phyloP scores from a whole-genome alignment of 2,888 invertebrate species.

The Eustalomyia histrio region DNA sequence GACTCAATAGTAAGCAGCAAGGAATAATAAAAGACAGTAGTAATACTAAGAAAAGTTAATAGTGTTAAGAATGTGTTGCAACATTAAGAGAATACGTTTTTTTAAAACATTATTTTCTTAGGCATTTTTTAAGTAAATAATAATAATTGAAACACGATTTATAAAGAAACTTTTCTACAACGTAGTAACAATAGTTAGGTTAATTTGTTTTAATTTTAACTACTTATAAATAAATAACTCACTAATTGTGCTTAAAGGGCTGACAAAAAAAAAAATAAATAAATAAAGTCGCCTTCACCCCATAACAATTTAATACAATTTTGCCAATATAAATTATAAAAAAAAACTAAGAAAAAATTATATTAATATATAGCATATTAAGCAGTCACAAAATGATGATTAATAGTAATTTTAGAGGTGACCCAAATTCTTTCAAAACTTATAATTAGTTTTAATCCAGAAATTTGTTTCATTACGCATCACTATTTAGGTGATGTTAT shows the following conservation, averaged over 20 bases:
- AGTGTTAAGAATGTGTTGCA: neutral
- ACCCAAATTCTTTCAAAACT: neutral
- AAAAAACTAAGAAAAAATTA: slow-evolving; percentile 5
- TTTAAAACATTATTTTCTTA: neutral
- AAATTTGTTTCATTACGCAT: slow-evolving; percentile 36
- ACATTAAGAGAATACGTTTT: slow-evolving; percentile 17
- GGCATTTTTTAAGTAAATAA: too few relatives aligned
- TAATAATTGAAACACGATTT: too few relatives aligned
- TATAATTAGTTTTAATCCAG: neutral
- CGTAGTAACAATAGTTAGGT: slow-evolving; percentile 30
- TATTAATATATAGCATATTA: slow-evolving; percentile 9
- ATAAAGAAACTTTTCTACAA: slow-evolving; percentile 17
- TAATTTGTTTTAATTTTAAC: slow-evolving; percentile 32
- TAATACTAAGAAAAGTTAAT: neutral
- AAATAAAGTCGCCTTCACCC: neutral
- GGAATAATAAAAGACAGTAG: slow-evolving; percentile 13
- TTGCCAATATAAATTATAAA: slow-evolving; percentile 19
- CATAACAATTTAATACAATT: slow-evolving; percentile 32
- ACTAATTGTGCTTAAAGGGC: neutral
- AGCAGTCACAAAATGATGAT: neutral
- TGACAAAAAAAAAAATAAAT: neutral
- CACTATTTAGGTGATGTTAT: slow-evolving; percentile 30
- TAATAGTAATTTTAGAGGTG: neutral
- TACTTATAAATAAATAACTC: neutral
- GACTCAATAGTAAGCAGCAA: slow-evolving; percentile 72